phyloP scores from a whole-genome alignment of 2,888 invertebrate species.

The Drosophila robusta region DNA sequence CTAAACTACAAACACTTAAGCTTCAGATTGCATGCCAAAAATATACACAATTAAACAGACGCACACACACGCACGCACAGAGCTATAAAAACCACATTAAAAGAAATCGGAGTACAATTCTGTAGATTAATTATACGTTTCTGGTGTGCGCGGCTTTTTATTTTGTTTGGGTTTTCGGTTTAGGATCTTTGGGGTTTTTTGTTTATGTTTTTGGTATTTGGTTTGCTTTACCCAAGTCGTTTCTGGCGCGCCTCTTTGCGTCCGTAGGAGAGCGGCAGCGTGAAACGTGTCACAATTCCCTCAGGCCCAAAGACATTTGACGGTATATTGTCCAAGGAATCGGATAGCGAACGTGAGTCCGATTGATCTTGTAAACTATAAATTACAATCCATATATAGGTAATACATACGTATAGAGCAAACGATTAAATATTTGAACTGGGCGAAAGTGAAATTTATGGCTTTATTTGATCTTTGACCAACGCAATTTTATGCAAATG shows the following conservation, averaged over 20 bases:
- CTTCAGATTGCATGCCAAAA: slow-evolving; percentile 34
- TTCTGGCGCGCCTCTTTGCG: slow-evolving; percentile 92
- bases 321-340: slow-evolving; percentile 87
- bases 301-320: slow-evolving; percentile 87
- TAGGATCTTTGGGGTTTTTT: slow-evolving; percentile 23
- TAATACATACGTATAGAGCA: slow-evolving; percentile 21
- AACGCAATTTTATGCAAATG: slow-evolving; percentile 14
- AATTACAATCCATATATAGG: slow-evolving; percentile 61
- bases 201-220: slow-evolving; percentile 31
- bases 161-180: slow-evolving; percentile 7
- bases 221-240: slow-evolving; percentile 90
- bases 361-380: slow-evolving; percentile 86
- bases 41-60: slow-evolving; percentile 22
- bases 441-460: slow-evolving; percentile 20
- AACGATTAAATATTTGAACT: slow-evolving; percentile 10
- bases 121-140: slow-evolving; percentile 30
- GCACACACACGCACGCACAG: slow-evolving; percentile 7
- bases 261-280: slow-evolving; percentile 91
- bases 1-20: slow-evolving; percentile 13
- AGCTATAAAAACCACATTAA: slow-evolving; percentile 35
- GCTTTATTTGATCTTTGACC: slow-evolving; percentile 2
- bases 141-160: slow-evolving; percentile 1
- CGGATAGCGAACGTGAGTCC: slow-evolving; percentile 85
- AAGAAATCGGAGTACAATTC: slow-evolving; percentile 35
- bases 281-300: slow-evolving; percentile 88